Conservation (phyloP, 2,113 vertebrate genomes). For the Anseranas semipalmata region DNA sequence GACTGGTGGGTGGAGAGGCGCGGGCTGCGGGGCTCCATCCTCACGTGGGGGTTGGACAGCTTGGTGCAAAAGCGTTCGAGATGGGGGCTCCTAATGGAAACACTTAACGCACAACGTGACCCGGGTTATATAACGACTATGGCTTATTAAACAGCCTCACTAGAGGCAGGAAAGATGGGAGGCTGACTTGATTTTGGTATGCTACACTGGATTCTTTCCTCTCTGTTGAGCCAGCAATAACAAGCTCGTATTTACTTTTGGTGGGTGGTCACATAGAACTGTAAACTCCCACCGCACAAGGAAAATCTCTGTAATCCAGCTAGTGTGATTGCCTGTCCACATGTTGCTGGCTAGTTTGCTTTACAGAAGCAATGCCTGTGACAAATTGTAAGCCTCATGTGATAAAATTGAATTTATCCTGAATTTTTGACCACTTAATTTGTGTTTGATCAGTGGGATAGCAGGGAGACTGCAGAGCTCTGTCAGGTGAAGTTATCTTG, state of each 20-base stretch:
- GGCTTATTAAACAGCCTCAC: constrained; percentile 62
- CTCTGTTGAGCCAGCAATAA: constrained; percentile 41
- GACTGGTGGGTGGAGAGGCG: background rate
- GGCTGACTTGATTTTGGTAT: background rate
- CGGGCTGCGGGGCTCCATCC: background rate
- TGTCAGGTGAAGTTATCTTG: background rate
- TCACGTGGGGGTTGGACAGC: background rate
- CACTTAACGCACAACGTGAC: constrained; percentile 18
- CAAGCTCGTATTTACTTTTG: constrained; percentile 60
- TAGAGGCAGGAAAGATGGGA: background rate
- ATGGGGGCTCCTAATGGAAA: background rate
- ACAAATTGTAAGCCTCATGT: background rate
- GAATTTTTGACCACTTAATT: background rate
- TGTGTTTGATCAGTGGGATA: background rate
- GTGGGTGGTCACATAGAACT: constrained; percentile 14
- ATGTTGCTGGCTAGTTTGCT: background rate
- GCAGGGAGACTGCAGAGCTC: background rate
- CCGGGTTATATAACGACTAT: background rate
- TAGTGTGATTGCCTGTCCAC: background rate
- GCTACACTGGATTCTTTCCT: constrained; percentile 29
- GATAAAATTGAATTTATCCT: background rate
- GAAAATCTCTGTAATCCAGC: background rate
- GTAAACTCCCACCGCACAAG: background rate
- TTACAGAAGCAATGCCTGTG: background rate
- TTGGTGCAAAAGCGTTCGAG: background rate